Evolutionary conservation across 2,113 vertebrate species (phyloP).

Genomic region (Pelmatolapia mariae): DNA sequence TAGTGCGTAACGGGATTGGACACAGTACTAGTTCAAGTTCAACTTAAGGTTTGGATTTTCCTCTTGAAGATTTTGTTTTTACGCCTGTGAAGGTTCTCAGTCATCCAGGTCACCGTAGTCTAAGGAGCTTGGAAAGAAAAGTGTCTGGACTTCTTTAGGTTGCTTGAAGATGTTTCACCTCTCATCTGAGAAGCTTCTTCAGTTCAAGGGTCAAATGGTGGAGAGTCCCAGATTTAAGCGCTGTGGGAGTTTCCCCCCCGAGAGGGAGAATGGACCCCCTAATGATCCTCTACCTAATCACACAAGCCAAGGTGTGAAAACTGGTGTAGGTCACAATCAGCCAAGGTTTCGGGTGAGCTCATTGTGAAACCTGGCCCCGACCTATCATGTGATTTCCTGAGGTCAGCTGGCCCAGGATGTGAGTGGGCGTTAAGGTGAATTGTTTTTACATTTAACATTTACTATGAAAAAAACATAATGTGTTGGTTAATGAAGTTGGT

Average conservation of each 20-base stretch:
- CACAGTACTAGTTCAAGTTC: not conserved
- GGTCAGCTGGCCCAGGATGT: not conserved
- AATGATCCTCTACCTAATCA: not conserved
- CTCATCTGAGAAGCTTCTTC: fast-evolving
- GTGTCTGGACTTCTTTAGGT: not conserved
- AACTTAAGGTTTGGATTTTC: not conserved
- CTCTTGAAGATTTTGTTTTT: not conserved
- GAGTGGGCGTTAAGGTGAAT: fast-evolving
- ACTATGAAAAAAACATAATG: not conserved
- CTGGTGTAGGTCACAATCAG: not conserved
- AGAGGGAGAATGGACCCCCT: not conserved
- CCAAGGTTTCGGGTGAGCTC: fast-evolving
- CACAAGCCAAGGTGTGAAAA: not conserved
- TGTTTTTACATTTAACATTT: not conserved
- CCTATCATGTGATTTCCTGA: not conserved
- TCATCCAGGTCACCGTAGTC: not conserved
- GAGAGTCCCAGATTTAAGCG: not conserved
- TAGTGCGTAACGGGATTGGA: not conserved
- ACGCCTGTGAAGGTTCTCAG: not conserved
- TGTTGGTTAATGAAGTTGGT: not conserved
- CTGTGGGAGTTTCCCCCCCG: fast-evolving
- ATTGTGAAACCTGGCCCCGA: fast-evolving
- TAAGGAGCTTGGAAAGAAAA: not conserved
- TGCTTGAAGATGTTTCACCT: not conserved
- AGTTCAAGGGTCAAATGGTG: fast-evolving